phyloP scores from a whole-genome alignment of 2,888 invertebrate genomes.

The Cantharis rufa region DNA sequence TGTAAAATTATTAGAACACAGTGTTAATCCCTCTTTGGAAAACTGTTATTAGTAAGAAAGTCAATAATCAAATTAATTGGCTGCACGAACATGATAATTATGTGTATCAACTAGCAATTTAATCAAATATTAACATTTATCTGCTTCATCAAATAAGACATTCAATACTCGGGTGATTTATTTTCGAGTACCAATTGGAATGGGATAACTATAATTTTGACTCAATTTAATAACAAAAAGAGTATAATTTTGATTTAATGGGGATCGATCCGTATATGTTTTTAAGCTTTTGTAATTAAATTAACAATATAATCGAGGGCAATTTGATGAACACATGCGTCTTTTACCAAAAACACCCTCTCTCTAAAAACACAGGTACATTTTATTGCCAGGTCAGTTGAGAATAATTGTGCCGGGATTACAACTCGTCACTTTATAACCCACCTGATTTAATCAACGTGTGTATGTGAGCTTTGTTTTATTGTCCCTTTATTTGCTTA shows the following conservation, averaged over 20 bases:
- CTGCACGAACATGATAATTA: slow-evolving; percentile 32
- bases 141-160: slow-evolving; percentile 1
- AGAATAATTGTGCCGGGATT: slow-evolving; percentile 31
- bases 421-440: slow-evolving; percentile 31
- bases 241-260: not conserved
- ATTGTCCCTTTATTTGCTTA: slow-evolving; percentile 32
- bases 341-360: slow-evolving; percentile 2
- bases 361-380: slow-evolving; percentile 6
- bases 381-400: slow-evolving; percentile 33
- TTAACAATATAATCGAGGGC: not conserved
- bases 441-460: slow-evolving; percentile 31
- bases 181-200: not conserved
- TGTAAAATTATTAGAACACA: not conserved
- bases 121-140: slow-evolving; percentile 4
- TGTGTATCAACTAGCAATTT: not conserved
- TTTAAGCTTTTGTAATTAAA: not conserved
- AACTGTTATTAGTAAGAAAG: slow-evolving; percentile 4
- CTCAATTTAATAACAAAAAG: not conserved
- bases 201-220: not conserved
- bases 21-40: slow-evolving; percentile 3
- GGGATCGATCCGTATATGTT: not conserved
- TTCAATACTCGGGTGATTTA: slow-evolving; percentile 1
- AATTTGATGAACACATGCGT: not conserved
- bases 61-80: slow-evolving; percentile 35
- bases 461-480: slow-evolving; percentile 30